A percentile compares a stretch with the other conserved stretches of the same genome.
phyloP scores from a whole-genome alignment of 2,888 invertebrate genomes.

The Argynnis bischoffii region DNA sequence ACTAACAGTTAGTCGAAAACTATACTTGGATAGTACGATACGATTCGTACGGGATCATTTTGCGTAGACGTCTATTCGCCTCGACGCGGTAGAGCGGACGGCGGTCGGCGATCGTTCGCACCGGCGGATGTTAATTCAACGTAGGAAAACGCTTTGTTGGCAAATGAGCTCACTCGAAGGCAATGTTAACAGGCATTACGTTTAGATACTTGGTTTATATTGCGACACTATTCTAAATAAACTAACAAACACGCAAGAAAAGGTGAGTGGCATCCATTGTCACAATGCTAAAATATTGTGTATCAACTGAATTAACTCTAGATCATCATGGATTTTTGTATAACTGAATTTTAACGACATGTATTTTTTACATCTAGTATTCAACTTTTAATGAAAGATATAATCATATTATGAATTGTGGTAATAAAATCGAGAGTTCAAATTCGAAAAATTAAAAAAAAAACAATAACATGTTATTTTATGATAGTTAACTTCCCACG shows the following conservation, averaged over 20 bases:
- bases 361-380: too few species aligned
- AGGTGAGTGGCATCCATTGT: background rate
- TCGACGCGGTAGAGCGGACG: slow-evolving; percentile 56
- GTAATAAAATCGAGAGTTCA: too few species aligned
- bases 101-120: slow-evolving; percentile 23
- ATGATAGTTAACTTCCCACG: too few species aligned
- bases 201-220: slow-evolving; percentile 21
- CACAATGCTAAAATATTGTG: too few species aligned
- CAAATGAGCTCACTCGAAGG: slow-evolving; percentile 33
- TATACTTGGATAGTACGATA: slow-evolving; percentile 38
- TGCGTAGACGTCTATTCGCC: slow-evolving; percentile 52
- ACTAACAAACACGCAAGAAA: background rate
- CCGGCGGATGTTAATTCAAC: slow-evolving; percentile 20
- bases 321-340: too few species aligned
- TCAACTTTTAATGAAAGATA: too few species aligned
- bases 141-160: slow-evolving; percentile 35
- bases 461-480: too few species aligned
- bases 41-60: slow-evolving; percentile 55
- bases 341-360: too few species aligned
- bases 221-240: background rate
- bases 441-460: too few species aligned
- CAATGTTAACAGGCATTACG: slow-evolving; percentile 22
- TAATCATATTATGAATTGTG: too few species aligned
- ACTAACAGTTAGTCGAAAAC: slow-evolving; percentile 52
- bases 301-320: too few species aligned